phyloP scores from a whole-genome alignment of 2,888 invertebrate species.

The Shargacucullia verbasci region DNA sequence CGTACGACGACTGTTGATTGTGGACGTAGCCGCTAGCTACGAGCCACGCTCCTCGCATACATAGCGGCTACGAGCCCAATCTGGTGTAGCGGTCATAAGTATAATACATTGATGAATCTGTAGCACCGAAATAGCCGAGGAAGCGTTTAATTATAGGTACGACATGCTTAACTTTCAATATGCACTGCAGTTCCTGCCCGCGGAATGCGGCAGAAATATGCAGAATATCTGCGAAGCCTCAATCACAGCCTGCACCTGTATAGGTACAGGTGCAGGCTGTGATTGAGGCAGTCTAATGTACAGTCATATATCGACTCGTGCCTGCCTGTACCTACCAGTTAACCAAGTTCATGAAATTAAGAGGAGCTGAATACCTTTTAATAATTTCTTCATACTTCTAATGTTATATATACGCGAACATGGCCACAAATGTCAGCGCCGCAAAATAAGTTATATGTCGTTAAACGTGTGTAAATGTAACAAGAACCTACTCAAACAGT shows the following conservation, averaged over 20 bases:
- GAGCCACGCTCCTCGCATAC: conserved; percentile 39
- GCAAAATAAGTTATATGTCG: conserved; percentile 16
- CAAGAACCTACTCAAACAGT: conserved; percentile 14
- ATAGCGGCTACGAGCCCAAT: conserved; percentile 40
- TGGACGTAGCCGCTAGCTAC: conserved; percentile 50
- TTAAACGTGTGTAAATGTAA: conserved; percentile 12
- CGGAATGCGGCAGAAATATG: conserved; percentile 50
- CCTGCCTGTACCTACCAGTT: too few relatives aligned
- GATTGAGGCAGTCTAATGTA: too few relatives aligned
- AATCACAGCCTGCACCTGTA: conserved; percentile 38
- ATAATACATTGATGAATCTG: conserved; percentile 26
- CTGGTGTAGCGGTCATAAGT: conserved; percentile 28
- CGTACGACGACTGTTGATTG: conserved; percentile 49
- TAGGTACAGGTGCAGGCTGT: too few relatives aligned
- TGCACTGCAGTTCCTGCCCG: conserved; percentile 21
- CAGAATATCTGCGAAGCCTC: conserved; percentile 43
- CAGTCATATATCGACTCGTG: conserved; percentile 23
- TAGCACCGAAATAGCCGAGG: conserved; percentile 28
- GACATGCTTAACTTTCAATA: conserved; percentile 47
- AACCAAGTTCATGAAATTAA: background rate
- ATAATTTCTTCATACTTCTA: conserved; percentile 3
- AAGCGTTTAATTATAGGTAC: conserved; percentile 32
- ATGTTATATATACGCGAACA: conserved; percentile 13
- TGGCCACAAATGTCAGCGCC: conserved; percentile 10
- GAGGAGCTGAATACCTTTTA: background rate